These are phyloP conservation scores for Pseudanteris insignis DNA, from an alignment of 2,888 invertebrate species.

Conservation along the genomic window DNA sequence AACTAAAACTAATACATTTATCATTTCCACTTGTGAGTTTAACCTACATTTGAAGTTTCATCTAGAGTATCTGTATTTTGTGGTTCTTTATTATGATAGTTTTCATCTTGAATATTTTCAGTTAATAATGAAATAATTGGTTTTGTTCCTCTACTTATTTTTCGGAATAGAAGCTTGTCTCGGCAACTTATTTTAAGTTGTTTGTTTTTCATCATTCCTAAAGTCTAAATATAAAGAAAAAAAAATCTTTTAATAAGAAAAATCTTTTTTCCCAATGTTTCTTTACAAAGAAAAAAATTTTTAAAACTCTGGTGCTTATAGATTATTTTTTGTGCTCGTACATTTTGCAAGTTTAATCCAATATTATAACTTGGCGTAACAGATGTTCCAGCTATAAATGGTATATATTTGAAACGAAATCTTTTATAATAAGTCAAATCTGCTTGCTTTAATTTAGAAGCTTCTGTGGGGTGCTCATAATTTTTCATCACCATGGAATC, in stretches of 20 bases:
- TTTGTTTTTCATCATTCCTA: conserved; percentile 59
- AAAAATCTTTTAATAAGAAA: not conserved
- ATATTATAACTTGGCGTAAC: conserved; percentile 74
- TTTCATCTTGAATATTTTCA: conserved; percentile 34
- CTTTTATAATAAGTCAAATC: conserved; percentile 69
- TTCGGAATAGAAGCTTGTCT: conserved; percentile 55
- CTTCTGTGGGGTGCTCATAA: conserved; percentile 74
- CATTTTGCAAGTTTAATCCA: conserved; percentile 74
- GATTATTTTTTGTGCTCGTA: too few relatives aligned
- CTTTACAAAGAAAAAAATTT: too few relatives aligned
- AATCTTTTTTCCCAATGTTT: too few relatives aligned
- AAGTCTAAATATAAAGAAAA: conserved; percentile 47
- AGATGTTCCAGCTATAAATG: conserved; percentile 73
- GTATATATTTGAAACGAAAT: conserved; percentile 69
- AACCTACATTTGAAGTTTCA: conserved; percentile 4
- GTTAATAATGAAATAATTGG: conserved; percentile 53
- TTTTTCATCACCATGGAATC: conserved; percentile 49
- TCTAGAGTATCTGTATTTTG: conserved; percentile 5
- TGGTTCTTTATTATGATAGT: conserved; percentile 1
- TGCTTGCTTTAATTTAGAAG: conserved; percentile 74
- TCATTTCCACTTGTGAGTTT: too few relatives aligned
- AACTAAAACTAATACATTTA: too few relatives aligned
- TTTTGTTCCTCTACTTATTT: conserved; percentile 54
- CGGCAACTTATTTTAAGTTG: conserved; percentile 51
- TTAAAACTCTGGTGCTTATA: too few relatives aligned